Base-by-base conservation (phyloP, 2,888 invertebrate genomes). In the Tribolium freemani region DNA sequence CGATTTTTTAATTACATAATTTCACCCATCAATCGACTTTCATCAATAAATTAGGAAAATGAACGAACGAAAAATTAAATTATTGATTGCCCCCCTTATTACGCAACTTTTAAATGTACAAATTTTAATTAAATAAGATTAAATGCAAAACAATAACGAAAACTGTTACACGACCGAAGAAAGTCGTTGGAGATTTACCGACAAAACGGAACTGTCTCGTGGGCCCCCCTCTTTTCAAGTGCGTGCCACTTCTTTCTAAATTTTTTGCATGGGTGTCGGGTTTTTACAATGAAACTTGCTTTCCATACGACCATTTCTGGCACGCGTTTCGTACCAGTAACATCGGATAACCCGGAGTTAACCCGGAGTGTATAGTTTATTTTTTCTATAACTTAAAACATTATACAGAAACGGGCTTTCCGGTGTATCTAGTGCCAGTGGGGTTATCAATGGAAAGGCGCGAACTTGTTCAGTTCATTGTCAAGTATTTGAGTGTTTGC, bases 381-480 rank as follows among this genome's bases (percentile, higher is more conserved):
- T 26, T 26, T 26, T 26, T 26, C 4, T 10, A 13, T 5, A n/a
- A 21, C 8, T 30, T 13, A 2, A 0, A 10, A n/a, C 16, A 16
- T 48, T 57, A 53, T 48, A 11, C 10, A 16, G 44, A 21, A 21
- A 11, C 50, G 48, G 44, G 38, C n/a, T 21, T 30, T 3, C 13
- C 45, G 10, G 61, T 61, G 61, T 1, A 21, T 46, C 4, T 10
- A 6, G 30, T 48, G 10, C 6, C 10, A 11, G 54, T 53, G 54
- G 21, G 46, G 11, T 21, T 50, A 26, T 72, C 31, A 60, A 83
- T 82, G 81, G 82, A 82, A 63, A 79, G 78, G 61, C 76, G 69
- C 60, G 82, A 82, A 67, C 69, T 79, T 46, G 79, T 77, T 50
- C 76, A 74, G 30, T 77, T 80, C 26, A 68, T 82, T 54, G 69